Evolutionary conservation across 2,113 vertebrate species (phyloP).

Genomic region (Ctenodactylus gundi): DNA sequence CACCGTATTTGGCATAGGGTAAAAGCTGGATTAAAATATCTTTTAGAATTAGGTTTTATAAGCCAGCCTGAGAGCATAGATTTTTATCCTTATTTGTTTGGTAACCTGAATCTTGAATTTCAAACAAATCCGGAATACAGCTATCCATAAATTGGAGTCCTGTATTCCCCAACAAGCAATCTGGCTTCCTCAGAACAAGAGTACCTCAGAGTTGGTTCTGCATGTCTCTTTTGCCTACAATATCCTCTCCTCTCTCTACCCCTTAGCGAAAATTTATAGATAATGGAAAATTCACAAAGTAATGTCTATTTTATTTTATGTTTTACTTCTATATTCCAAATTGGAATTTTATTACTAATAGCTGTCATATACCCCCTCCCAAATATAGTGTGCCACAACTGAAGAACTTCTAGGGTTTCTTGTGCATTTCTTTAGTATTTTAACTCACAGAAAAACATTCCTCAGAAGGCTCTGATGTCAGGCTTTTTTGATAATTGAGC

Average conservation of each 20-base stretch:
- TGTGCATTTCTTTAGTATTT: not conserved
- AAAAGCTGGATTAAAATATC: conserved; percentile 13
- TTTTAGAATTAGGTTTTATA: conserved; percentile 28
- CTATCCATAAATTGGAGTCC: not conserved
- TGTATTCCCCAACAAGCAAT: not conserved
- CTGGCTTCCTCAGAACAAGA: not conserved
- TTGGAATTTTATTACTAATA: conserved; percentile 15
- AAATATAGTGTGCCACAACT: not conserved
- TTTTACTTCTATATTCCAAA: conserved; percentile 26
- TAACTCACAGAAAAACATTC: not conserved
- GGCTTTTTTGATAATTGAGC: not conserved
- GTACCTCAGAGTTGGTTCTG: not conserved
- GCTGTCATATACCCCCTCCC: not conserved
- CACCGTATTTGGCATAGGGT: not conserved
- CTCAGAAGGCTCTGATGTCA: conserved; percentile 31
- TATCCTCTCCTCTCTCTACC: not conserved
- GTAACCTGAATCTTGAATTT: conserved; percentile 15
- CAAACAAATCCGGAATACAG: not conserved
- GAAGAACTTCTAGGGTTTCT: conserved; percentile 18
- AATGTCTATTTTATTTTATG: conserved; percentile 22
- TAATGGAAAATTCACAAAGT: not conserved
- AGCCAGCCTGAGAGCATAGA: not conserved
- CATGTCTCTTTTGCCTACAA: conserved; percentile 12
- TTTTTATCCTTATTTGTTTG: conserved; percentile 23
- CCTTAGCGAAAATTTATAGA: conserved; percentile 2